Base-by-base conservation (phyloP, 2,113 vertebrate species). In the Nyctereutes procyonoides region DNA sequence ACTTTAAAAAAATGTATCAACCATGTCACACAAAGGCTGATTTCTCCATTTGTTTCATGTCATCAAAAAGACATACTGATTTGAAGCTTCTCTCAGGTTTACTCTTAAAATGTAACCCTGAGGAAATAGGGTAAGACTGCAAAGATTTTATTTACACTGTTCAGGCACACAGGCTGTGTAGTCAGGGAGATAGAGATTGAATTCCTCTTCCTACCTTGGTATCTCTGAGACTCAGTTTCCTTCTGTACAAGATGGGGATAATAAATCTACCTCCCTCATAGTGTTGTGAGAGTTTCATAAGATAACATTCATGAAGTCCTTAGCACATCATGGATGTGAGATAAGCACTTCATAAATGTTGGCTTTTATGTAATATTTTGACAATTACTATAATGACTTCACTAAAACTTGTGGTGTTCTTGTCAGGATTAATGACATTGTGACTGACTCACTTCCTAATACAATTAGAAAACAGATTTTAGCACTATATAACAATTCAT, bases 61-160 rank as follows among this genome's bases (percentile, higher is more conserved):
- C 62, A 84, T 87, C 76, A 85, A 85, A 96, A 87, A 96, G 74
- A 85, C 79, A 51, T 19, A 35, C 69, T 87, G 89, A 85, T 60
- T 65, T 24, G 35, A 95, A 73, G 56, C 51, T 60, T 6, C 13
- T 85, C 43, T 79, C 20, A 63, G 38, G 48, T 93, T 93, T 79
- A 43, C 77, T 88, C n/a, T 91, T 96, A 86, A 82, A 80, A 30
- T 85, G 53, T 38, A 90, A 51, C 55, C 65, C 35, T 13, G 22
- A 89, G 84, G 77, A 95, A 93, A 86, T 28, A 43, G 32, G 38
- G 51, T 71, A 62, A 77, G 28, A 91, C 81, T 28, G 30, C 69
- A 76, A 58, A 58, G 56, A 26, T 48, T 87, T 80, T 85, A 13
- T 65, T 65, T 60, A 48, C 28, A 55, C 7, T 17, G 13, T 20